Conservation (phyloP, 1,140 invertebrate genomes). For the Penaeus vannamei region DNA sequence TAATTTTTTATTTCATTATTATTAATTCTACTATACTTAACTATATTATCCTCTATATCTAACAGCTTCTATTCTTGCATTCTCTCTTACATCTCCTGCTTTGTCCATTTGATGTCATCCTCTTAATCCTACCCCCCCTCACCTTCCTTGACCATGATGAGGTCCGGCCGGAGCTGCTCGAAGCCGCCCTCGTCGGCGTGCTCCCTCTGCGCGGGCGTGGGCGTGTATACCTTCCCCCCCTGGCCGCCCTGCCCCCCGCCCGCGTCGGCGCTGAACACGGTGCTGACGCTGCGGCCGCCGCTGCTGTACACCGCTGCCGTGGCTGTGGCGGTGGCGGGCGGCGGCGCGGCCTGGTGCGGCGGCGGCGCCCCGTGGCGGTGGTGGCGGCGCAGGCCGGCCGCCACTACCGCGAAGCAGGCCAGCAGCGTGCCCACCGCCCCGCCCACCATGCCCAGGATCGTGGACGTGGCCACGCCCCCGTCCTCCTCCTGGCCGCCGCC, state of each 20-base stretch:
- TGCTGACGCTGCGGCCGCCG: no score
- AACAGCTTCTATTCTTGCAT: background rate
- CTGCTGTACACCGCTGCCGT: no score
- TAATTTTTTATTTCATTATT: no score
- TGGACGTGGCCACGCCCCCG: constrained; percentile 71
- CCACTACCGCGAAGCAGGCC: constrained; percentile 33
- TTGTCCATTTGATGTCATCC: background rate
- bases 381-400: constrained; percentile 29
- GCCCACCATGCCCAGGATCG: constrained; percentile 80
- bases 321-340: no score
- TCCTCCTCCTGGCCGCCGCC: no score
- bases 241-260: no score
- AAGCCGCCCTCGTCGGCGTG: constrained; percentile 18
- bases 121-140: constrained; percentile 10
- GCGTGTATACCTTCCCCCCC: no score
- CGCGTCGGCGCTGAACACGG: no score
- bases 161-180: constrained; percentile 32
- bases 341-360: no score
- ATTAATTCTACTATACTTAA: no score
- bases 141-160: constrained; percentile 39
- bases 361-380: background rate
- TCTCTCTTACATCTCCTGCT: background rate
- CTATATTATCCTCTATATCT: no score
- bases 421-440: constrained; percentile 79
- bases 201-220: no score